Evolutionary conservation across 2,113 vertebrate genomes (phyloP).

Genomic region (Amblyornis subalaris): DNA sequence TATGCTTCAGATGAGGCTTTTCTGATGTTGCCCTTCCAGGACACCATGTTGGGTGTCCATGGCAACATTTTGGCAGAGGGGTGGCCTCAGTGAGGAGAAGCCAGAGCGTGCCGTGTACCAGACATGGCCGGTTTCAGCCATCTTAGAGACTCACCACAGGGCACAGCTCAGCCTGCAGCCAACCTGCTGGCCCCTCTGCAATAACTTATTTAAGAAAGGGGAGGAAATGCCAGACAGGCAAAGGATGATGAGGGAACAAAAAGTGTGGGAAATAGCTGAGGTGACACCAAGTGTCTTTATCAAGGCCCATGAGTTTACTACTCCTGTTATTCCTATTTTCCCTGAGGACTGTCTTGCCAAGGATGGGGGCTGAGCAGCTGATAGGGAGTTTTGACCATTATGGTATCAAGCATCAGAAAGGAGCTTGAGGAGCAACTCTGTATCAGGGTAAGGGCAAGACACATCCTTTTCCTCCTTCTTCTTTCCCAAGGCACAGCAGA

Average conservation of each 20-base stretch:
- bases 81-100: background rate
- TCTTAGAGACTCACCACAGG: too few relatives aligned
- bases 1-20: background rate
- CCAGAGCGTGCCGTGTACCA: background rate
- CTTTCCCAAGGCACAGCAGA: background rate
- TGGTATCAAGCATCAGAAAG: background rate
- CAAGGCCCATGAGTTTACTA: background rate
- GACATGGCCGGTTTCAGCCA: background rate
- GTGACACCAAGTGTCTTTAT: background rate
- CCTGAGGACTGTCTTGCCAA: accelerated
- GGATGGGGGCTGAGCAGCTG: accelerated
- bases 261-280: background rate
- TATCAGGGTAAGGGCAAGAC: background rate
- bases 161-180: background rate
- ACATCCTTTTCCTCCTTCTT: background rate
- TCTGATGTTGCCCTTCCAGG: background rate
- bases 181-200: background rate
- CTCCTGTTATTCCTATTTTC: background rate
- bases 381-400: background rate
- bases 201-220: background rate
- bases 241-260: background rate
- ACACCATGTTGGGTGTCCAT: background rate
- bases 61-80: background rate
- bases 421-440: background rate
- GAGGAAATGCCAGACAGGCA: background rate